These are phyloP conservation scores for Rhopilema esculentum DNA, from an alignment of 30 jellyfish, hydroid and myxozoan genomes.

Conservation along the genomic window DNA sequence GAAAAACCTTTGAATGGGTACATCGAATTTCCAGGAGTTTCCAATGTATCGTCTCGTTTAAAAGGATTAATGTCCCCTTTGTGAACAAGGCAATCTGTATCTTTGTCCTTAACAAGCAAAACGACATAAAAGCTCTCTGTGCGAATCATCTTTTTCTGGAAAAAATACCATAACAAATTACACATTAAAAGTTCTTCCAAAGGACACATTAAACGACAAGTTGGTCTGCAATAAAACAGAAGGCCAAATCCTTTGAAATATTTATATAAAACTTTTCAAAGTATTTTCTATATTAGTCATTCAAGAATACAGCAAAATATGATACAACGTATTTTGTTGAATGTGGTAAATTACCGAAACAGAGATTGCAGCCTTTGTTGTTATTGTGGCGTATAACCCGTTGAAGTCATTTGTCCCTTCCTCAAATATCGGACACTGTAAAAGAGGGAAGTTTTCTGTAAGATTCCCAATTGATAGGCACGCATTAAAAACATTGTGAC, in stretches of 20 bases:
- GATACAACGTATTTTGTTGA: neutral
- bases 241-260: too few relatives aligned
- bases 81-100: constrained; percentile 74
- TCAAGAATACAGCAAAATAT: too few relatives aligned
- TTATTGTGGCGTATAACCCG: constrained; percentile 90
- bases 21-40: neutral
- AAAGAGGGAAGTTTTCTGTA: neutral
- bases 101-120: constrained; percentile 85
- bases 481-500: too few relatives aligned
- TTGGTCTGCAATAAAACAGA: too few relatives aligned
- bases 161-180: neutral
- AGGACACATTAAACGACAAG: too few relatives aligned
- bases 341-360: constrained; percentile 68
- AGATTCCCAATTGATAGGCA: neutral
- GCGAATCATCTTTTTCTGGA: constrained; percentile 43
- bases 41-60: constrained; percentile 25
- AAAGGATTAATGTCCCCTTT: constrained; percentile 91
- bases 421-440: constrained; percentile 74
- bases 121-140: constrained; percentile 67
- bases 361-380: constrained; percentile 88
- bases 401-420: constrained; percentile 55
- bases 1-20: neutral
- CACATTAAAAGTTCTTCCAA: too few relatives aligned
- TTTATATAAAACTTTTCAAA: too few relatives aligned
- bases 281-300: too few relatives aligned